Conservation (phyloP, 1,140 invertebrate genomes). For the Drosophila sturtevanti region DNA sequence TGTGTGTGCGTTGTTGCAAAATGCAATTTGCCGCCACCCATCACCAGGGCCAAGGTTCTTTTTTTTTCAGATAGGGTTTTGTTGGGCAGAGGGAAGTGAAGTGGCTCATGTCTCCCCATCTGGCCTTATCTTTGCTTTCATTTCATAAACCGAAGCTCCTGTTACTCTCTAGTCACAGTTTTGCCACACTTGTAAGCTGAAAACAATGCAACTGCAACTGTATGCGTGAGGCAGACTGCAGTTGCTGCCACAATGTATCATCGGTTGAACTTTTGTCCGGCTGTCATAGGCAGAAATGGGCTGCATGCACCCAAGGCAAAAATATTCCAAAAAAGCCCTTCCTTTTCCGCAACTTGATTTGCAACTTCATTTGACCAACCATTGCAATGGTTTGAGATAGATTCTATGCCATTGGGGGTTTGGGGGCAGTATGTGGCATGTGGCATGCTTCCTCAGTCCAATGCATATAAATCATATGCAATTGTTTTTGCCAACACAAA, state of each 20-base stretch:
- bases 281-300: constrained; percentile 76
- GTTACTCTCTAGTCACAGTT: constrained; percentile 67
- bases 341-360: constrained; percentile 61
- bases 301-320: constrained; percentile 60
- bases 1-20: constrained; percentile 47
- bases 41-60: constrained; percentile 44
- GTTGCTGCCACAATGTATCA: constrained; percentile 76
- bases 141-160: constrained; percentile 70
- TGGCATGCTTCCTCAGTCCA: constrained; percentile 23
- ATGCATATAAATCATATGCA: constrained; percentile 61
- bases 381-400: constrained; percentile 22
- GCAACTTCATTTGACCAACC: constrained; percentile 61
- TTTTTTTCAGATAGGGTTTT: constrained; percentile 18
- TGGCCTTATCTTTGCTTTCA: constrained; percentile 77
- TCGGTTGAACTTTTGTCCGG: constrained; percentile 76
- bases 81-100: constrained; percentile 8
- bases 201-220: constrained; percentile 64
- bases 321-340: constrained; percentile 52
- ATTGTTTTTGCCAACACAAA: constrained; percentile 49
- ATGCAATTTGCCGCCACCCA: constrained; percentile 72
- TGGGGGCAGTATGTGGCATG: neutral
- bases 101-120: constrained; percentile 27
- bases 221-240: constrained; percentile 63
- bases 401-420: neutral
- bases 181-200: constrained; percentile 68